These are phyloP conservation scores for Leptopilina myrica DNA, from an alignment of 2,888 invertebrate species.

Conservation along the genomic window DNA sequence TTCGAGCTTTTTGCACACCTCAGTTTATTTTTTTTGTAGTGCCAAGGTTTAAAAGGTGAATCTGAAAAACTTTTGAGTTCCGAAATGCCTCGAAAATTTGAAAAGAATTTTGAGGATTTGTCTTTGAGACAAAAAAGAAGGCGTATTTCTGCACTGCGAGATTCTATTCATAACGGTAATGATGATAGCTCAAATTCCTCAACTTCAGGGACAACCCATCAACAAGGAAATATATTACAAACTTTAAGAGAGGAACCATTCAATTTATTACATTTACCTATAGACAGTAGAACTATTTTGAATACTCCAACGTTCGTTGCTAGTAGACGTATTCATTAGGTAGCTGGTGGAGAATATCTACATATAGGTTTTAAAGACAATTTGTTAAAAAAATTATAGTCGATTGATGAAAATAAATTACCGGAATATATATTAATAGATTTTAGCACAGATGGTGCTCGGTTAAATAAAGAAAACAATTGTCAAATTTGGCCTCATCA, in stretches of 20 bases:
- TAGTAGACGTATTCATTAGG: not conserved
- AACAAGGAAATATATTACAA: constrained; percentile 2
- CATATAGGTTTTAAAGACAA: not conserved
- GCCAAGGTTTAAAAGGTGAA: too few relatives aligned
- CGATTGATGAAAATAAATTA: not conserved
- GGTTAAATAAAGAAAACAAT: not conserved
- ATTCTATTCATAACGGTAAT: too few relatives aligned
- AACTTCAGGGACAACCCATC: too few relatives aligned
- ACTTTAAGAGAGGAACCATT: constrained; percentile 17
- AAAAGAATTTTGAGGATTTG: too few relatives aligned
- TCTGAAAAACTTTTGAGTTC: too few relatives aligned
- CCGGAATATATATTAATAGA: not conserved
- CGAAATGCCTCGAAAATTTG: too few relatives aligned
- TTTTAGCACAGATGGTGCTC: not conserved
- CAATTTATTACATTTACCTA: not conserved
- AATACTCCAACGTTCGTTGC: constrained; percentile 1
- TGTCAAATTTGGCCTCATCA: constrained; percentile 56
- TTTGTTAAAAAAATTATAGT: not conserved
- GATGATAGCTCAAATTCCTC: too few relatives aligned
- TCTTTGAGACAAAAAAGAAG: too few relatives aligned
- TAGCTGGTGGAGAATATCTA: constrained; percentile 1
- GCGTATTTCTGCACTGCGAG: too few relatives aligned
- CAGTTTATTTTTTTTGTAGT: too few relatives aligned
- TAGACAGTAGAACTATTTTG: constrained; percentile 9
- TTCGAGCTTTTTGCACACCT: too few relatives aligned